Conservation (phyloP, 2,113 vertebrate genomes). For the Marmota monax region DNA sequence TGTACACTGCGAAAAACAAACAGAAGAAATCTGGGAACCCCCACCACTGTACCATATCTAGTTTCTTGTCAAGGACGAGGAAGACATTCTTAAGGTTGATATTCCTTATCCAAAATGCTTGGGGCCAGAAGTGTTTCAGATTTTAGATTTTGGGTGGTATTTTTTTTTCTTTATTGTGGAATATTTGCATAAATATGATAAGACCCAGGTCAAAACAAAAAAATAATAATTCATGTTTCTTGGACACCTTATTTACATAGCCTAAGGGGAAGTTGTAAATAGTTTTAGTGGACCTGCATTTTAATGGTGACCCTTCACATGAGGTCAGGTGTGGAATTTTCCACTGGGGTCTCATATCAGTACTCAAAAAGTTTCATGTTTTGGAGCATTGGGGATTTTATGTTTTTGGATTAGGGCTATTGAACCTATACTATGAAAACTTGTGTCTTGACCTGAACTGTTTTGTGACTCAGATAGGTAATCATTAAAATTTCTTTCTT, state of each 20-base stretch:
- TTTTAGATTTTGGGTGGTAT: not conserved
- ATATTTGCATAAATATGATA: not conserved
- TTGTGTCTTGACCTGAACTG: not conserved
- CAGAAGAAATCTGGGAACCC: not conserved
- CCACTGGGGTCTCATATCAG: not conserved
- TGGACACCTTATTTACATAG: no score
- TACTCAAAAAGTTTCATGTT: not conserved
- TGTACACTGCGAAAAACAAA: not conserved
- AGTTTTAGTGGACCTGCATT: not conserved
- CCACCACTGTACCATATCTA: not conserved
- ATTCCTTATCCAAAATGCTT: not conserved
- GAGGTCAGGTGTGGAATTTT: not conserved
- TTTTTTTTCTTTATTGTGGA: not conserved
- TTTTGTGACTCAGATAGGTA: not conserved
- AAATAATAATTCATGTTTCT: not conserved
- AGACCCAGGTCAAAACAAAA: not conserved
- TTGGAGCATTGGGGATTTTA: not conserved
- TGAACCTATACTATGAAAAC: not conserved
- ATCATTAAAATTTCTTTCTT: not conserved
- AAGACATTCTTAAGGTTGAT: not conserved
- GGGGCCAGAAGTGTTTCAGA: not conserved
- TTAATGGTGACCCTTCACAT: not conserved
- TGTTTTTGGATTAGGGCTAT: not conserved
- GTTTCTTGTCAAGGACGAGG: not conserved
- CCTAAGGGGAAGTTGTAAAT: not conserved